A percentile compares a stretch with the other conserved stretches of the same genome.
Conservation (phyloP, 2,797 vertebrate species). For the Acropternis orthonyx region DNA sequence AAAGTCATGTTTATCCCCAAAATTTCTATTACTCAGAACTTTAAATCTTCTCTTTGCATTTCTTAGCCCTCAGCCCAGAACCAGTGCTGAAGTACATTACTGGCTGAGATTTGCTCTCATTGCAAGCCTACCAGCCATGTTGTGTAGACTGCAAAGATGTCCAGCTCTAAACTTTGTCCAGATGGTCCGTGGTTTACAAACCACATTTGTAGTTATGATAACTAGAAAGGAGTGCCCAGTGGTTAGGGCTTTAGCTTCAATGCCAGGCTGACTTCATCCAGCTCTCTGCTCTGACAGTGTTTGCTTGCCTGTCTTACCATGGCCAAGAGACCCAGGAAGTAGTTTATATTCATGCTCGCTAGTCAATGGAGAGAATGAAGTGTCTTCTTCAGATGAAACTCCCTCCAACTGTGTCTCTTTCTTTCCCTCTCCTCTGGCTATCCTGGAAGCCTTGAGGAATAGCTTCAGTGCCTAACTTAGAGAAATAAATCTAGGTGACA, state of each 20-base stretch:
- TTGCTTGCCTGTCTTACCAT: neutral
- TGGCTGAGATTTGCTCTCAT: neutral
- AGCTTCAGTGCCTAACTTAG: neutral
- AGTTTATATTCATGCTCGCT: neutral
- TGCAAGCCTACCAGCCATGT: neutral
- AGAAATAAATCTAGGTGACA: neutral
- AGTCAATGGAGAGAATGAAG: neutral
- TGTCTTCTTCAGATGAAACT: neutral
- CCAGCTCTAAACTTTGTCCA: neutral
- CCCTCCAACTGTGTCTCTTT: neutral
- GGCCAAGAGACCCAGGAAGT: neutral
- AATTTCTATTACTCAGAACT: neutral
- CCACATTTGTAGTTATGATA: neutral
- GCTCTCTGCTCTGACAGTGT: neutral
- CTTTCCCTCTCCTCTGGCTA: neutral
- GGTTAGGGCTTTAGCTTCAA: neutral
- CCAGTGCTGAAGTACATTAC: neutral
- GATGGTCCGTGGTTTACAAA: slow-evolving; percentile 23
- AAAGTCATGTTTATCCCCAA: neutral
- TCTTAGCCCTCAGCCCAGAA: neutral
- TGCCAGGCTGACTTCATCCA: neutral
- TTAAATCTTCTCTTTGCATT: neutral
- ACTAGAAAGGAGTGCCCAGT: neutral
- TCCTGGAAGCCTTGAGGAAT: neutral
- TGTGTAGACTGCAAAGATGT: neutral